These are phyloP conservation scores for Catharus minimus DNA, from an alignment of 2,113 vertebrate genomes.

Conservation along the genomic window DNA sequence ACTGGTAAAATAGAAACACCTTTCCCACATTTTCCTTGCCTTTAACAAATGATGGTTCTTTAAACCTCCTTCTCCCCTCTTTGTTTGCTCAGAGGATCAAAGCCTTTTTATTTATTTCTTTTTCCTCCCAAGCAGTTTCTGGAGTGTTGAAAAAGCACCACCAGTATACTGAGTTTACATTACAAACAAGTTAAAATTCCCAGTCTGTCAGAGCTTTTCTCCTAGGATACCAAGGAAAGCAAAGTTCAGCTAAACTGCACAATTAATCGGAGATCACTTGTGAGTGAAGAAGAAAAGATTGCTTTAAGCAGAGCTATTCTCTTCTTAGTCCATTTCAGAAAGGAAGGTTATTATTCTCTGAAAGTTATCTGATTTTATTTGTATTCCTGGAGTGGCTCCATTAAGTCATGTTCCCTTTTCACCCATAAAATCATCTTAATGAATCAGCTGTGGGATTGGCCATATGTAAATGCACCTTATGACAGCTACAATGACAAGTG, in stretches of 20 bases:
- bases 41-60: constrained; percentile 41
- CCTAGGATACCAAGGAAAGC: constrained; percentile 73
- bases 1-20: constrained; percentile 34
- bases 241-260: constrained; percentile 72
- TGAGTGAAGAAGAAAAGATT: constrained; percentile 61
- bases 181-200: constrained; percentile 76
- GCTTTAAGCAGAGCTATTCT: constrained; percentile 46
- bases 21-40: constrained; percentile 5
- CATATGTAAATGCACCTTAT: constrained; percentile 41
- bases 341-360: constrained; percentile 63
- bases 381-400: constrained; percentile 49
- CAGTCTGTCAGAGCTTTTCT: constrained; percentile 71
- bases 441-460: constrained; percentile 51
- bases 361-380: constrained; percentile 60
- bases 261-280: constrained; percentile 71
- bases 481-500: constrained; percentile 7
- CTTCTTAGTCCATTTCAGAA: constrained; percentile 55
- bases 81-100: constrained; percentile 72
- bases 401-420: constrained; percentile 46
- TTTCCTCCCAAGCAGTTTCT: constrained; percentile 24
- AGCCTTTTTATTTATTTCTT: constrained; percentile 47
- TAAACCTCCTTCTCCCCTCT: constrained; percentile 35
- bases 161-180: constrained; percentile 70
- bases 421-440: constrained; percentile 63
- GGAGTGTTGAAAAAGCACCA: constrained; percentile 54